These are phyloP conservation scores for Heliothis subflexa DNA, from an alignment of 1,140 invertebrate genomes.

Conservation along the genomic window DNA sequence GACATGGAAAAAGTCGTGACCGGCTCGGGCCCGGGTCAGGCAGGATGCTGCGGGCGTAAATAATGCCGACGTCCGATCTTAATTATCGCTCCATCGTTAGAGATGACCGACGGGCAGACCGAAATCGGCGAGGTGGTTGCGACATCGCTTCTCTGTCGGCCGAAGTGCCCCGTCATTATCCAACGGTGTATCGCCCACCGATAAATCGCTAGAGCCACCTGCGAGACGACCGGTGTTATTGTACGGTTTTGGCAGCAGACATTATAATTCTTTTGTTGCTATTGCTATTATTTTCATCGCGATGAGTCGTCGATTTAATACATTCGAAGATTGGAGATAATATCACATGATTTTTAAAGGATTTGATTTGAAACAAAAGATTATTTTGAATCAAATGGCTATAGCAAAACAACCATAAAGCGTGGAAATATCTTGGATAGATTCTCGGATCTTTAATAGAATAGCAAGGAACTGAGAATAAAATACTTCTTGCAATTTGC, in stretches of 20 bases:
- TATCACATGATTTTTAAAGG: slow-evolving; percentile 48
- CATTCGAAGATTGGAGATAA: slow-evolving; percentile 59
- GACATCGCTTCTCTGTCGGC: slow-evolving; percentile 68
- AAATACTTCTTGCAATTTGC: neutral
- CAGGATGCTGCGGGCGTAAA: slow-evolving; percentile 82
- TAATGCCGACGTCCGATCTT: slow-evolving; percentile 83
- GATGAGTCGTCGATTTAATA: slow-evolving; percentile 68
- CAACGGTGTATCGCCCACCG: slow-evolving; percentile 73
- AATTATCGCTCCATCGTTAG: slow-evolving; percentile 84
- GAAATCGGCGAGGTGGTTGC: slow-evolving; percentile 78
- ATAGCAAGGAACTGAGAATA: neutral
- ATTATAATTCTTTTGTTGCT: slow-evolving; percentile 82
- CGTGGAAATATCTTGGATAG: slow-evolving; percentile 18
- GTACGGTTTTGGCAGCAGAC: slow-evolving; percentile 77
- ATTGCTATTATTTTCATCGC: slow-evolving; percentile 73
- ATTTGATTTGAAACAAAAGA: slow-evolving; percentile 57
- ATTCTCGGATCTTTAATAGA: neutral
- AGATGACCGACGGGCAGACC: slow-evolving; percentile 80
- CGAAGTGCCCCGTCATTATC: slow-evolving; percentile 68
- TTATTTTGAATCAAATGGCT: slow-evolving; percentile 40
- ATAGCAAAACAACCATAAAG: slow-evolving; percentile 22
- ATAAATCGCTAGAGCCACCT: slow-evolving; percentile 80
- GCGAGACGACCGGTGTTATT: slow-evolving; percentile 66
- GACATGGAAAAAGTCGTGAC: slow-evolving; percentile 84
- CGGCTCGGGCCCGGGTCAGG: slow-evolving; percentile 72